Evolutionary conservation across 2,797 vertebrate species (phyloP), one percentile per base, ranked within the genome.

Genomic region (Odontamblyopus lacepedii): DNA sequence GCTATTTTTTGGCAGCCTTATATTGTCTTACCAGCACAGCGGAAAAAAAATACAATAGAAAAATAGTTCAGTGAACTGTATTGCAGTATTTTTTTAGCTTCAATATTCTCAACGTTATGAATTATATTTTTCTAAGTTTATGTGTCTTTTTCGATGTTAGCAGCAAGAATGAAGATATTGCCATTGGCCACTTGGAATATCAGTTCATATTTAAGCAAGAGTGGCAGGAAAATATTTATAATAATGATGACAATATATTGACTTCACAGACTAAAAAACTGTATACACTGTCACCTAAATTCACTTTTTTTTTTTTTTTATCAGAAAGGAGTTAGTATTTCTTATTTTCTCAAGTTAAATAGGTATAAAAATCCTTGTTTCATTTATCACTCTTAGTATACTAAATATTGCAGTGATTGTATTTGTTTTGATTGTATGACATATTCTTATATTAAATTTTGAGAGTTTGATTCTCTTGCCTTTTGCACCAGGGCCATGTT

Each of bases 21-120:
- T 64, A 1, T n/a, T 2, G 2, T 8, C 4, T 56, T 5, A 2
- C 79, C 80, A 87, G 73, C 85, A 23, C 23, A 23, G 23, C 0
- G 23, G 1, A 23, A 23, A 23, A 23, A 23, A 1, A 23, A 23
- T 23, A 23, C 23, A 23, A 23, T 23, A 23, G 23, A 23, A 23
- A 23, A 23, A 23, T 23, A 23, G 23, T 23, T 23, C 23, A 23
- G 23, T 23, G 23, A 23, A 23, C 7, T 55, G 32, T 30, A 4
- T 26, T 18, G 35, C n/a, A 68, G 9, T 3, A 12, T 4, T 35
- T 35, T 35, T 38, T 11, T 27, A n/a, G 44, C 3, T 48, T 26
- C 56, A 27, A 13, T 23, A 13, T 11, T 59, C 26, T 29, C 11
- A 29, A 59, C 0, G 5, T 26, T 61, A n/a, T 55, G 53, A 55